Conservation (phyloP, 2,113 vertebrate species). For the Cairina moschata region DNA sequence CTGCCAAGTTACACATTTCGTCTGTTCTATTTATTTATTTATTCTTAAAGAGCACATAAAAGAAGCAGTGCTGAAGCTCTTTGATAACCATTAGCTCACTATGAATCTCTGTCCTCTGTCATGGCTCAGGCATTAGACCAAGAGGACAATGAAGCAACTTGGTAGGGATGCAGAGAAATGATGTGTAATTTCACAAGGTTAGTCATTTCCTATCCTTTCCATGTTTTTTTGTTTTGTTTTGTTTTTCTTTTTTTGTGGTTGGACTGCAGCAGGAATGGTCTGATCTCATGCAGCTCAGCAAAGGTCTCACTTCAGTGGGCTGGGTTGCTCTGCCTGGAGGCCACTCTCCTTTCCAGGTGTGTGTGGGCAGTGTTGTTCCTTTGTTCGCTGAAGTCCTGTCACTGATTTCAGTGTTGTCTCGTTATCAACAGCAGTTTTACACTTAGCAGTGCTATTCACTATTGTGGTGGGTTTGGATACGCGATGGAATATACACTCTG, state of each 20-base stretch:
- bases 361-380: rapidly evolving
- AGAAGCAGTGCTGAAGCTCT: background rate
- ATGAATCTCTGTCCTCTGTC: background rate
- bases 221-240: too few species aligned
- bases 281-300: rapidly evolving
- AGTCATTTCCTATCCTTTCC: background rate
- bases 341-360: background rate
- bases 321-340: background rate
- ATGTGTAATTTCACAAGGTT: background rate
- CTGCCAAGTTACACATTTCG: background rate
- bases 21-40: background rate
- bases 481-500: too few species aligned
- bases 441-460: background rate
- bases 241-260: background rate
- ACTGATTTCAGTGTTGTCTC: background rate
- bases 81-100: rapidly evolving
- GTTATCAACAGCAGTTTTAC: background rate
- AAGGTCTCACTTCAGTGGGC: background rate
- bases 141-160: background rate
- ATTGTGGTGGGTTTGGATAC: background rate
- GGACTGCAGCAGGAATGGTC: background rate
- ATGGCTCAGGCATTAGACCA: rapidly evolving
- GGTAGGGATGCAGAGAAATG: background rate
- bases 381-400: background rate
- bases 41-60: background rate